phyloP scores from a whole-genome alignment of 2,888 invertebrate species.

The Cryptocephalus primarius region DNA sequence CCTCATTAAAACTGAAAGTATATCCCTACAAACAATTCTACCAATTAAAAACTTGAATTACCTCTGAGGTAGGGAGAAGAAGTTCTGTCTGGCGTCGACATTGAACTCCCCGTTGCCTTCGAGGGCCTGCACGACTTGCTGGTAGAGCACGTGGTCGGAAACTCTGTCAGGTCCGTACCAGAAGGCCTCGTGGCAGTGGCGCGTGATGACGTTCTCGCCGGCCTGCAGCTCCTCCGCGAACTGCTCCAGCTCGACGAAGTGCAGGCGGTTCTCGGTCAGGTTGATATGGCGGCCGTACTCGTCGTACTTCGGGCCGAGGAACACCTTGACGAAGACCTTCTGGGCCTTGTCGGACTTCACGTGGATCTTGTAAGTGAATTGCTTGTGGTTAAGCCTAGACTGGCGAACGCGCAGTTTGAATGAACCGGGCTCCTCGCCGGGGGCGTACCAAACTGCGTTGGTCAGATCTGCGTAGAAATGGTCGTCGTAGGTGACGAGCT shows the following conservation, averaged over 20 bases:
- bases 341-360: slow-evolving; percentile 47
- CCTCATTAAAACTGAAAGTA: too few relatives aligned
- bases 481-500: slow-evolving; percentile 58
- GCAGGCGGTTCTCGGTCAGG: slow-evolving; percentile 44
- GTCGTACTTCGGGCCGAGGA: slow-evolving; percentile 59
- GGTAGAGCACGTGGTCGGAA: slow-evolving; percentile 51
- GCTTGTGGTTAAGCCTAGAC: slow-evolving; percentile 57
- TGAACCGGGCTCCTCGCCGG: slow-evolving; percentile 35
- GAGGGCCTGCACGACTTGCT: slow-evolving; percentile 45
- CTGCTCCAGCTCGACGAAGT: slow-evolving; percentile 50
- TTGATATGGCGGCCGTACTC: slow-evolving; percentile 40
- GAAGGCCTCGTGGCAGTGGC: slow-evolving; percentile 55
- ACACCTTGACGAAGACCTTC: slow-evolving; percentile 50
- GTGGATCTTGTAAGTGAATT: slow-evolving; percentile 49
- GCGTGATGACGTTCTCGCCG: slow-evolving; percentile 56
- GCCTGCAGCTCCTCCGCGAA: slow-evolving; percentile 47
- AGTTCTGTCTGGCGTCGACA: slow-evolving; percentile 43
- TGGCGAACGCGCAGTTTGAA: slow-evolving; percentile 42
- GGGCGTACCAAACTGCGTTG: slow-evolving; percentile 40
- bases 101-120: slow-evolving; percentile 41
- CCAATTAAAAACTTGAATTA: slow-evolving; percentile 4
- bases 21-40: too few relatives aligned
- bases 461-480: slow-evolving; percentile 50
- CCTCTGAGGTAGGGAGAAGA: slow-evolving; percentile 61
- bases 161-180: slow-evolving; percentile 53